A percentile compares a stretch with the other conserved stretches of the same genome.
phyloP scores from a whole-genome alignment of 2,797 vertebrate species.

The Peromyscus attwateri region DNA sequence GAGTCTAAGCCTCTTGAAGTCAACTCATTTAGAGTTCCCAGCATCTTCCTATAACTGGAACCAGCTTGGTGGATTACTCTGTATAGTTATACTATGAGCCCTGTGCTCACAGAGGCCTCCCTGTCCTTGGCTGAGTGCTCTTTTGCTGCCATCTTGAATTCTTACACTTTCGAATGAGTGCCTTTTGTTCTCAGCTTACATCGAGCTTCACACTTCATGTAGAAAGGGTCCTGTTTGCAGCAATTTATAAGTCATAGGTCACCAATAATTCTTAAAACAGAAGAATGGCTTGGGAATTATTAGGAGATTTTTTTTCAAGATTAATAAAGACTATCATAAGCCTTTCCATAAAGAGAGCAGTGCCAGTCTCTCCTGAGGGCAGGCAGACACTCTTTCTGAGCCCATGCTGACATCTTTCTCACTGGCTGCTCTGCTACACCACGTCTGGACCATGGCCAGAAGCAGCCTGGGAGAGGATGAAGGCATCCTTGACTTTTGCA shows the following conservation, averaged over 20 bases:
- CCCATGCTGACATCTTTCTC: neutral
- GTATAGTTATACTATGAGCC: accelerated
- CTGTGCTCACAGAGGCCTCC: accelerated
- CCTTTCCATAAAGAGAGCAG: neutral
- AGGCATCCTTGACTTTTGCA: constrained; percentile 65
- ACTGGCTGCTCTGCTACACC: neutral
- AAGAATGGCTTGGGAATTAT: neutral
- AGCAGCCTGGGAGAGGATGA: neutral
- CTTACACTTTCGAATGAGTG: neutral
- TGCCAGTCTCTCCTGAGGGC: neutral
- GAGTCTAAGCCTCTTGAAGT: neutral
- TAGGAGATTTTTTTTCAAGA: neutral
- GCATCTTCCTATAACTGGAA: neutral
- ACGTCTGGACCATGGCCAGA: constrained; percentile 49
- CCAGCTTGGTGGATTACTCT: too few species aligned
- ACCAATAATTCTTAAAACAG: constrained; percentile 90
- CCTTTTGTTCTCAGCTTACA: neutral
- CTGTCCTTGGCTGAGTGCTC: neutral
- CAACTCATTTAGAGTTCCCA: accelerated
- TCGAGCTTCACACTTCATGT: neutral
- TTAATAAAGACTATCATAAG: neutral
- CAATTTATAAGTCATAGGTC: neutral
- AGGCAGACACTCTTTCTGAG: neutral
- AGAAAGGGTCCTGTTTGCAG: neutral
- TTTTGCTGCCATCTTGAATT: neutral